These are phyloP conservation scores for Morus bassanus DNA, from an alignment of 2,797 vertebrate species.

Conservation along the genomic window DNA sequence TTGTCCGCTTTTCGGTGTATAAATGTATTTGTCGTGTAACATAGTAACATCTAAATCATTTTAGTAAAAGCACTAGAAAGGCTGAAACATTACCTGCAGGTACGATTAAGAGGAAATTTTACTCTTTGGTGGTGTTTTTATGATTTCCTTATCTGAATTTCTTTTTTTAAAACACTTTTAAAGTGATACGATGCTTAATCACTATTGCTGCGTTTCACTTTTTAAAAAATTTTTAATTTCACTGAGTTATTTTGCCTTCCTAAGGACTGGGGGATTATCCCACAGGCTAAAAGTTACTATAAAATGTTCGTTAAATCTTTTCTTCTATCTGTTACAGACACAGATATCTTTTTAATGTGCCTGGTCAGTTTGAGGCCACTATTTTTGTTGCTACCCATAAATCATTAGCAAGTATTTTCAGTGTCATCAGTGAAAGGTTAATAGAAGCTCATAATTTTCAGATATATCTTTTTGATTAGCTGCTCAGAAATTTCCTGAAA, in stretches of 20 bases:
- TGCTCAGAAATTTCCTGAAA: conserved; percentile 57
- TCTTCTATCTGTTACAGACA: conserved; percentile 11
- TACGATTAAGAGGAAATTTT: background rate
- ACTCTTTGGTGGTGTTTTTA: background rate
- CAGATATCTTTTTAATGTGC: conserved; percentile 42
- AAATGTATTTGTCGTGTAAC: background rate
- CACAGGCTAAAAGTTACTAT: background rate
- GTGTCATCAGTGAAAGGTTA: conserved; percentile 67
- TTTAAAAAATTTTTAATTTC: background rate
- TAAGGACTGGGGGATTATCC: background rate
- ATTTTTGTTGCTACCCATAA: conserved; percentile 53
- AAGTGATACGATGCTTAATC: background rate
- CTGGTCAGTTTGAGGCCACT: conserved; percentile 59
- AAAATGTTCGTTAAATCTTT: conserved; percentile 48
- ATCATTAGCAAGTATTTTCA: conserved; percentile 69
- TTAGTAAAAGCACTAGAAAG: conserved; percentile 3
- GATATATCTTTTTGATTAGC: conserved; percentile 58
- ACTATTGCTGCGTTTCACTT: background rate
- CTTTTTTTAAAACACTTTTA: background rate
- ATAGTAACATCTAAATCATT: conserved; percentile 18
- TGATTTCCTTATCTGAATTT: background rate
- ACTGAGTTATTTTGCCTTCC: background rate
- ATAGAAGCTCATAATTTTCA: conserved; percentile 64
- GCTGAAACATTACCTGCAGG: conserved; percentile 14
- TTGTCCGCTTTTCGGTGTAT: background rate